phyloP scores from a whole-genome alignment of 1,140 invertebrate species.

The Eurosta solidaginis region DNA sequence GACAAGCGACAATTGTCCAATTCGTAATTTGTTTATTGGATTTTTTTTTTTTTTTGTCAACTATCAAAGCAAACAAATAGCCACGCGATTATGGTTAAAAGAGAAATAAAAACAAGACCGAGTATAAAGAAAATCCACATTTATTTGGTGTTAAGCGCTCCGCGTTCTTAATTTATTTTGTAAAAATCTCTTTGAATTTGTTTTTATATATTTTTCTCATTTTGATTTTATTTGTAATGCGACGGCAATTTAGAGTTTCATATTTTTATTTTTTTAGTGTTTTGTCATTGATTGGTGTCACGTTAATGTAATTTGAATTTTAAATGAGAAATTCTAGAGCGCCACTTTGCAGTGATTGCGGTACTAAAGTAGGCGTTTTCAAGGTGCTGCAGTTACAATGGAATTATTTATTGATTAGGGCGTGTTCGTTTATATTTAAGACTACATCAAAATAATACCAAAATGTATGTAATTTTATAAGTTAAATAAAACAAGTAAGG shows the following conservation, averaged over 20 bases:
- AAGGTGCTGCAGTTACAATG: background rate
- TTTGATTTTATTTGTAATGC: background rate
- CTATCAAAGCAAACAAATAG: background rate
- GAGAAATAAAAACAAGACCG: background rate
- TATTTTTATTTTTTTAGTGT: background rate
- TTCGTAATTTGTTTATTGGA: background rate
- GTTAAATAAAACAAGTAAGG: too few species aligned
- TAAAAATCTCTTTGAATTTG: background rate
- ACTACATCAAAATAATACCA: background rate
- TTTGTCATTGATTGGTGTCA: background rate
- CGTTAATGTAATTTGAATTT: background rate
- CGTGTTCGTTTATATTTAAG: background rate
- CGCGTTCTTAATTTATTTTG: background rate
- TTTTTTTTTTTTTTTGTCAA: background rate
- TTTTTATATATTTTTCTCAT: background rate
- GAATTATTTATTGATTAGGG: background rate
- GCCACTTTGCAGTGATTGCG: background rate
- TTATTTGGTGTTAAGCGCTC: background rate
- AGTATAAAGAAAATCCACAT: conserved; percentile 14
- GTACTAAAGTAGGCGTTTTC: background rate
- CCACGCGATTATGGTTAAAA: background rate
- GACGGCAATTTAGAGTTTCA: background rate
- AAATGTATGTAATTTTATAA: too few species aligned
- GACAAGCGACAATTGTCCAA: conserved; percentile 6
- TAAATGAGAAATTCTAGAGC: background rate